Base-by-base conservation (phyloP, 2,113 vertebrate species). In the Spheniscus mendiculus region DNA sequence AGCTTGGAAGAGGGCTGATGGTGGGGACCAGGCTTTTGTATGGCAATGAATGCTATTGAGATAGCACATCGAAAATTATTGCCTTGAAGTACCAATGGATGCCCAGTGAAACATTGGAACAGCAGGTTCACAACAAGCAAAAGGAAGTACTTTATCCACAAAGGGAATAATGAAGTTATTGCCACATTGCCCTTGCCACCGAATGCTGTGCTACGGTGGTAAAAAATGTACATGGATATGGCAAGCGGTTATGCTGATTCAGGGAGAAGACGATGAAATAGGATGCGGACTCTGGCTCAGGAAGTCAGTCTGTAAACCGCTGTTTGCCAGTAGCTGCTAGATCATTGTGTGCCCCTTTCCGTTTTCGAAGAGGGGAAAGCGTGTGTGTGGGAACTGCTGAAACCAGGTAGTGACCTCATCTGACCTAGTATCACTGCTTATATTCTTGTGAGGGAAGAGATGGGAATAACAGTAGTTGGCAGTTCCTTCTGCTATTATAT, bases 141-240 rank as follows among this genome's bases (percentile, higher is more conserved):
- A 83, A 85, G 44, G 36, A 96, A 83, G 34, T 18, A 7, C 47
- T 85, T 80, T 12, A 47, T 65, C 63, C 74, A 26, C 27, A 49
- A 30, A 70, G 25, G 22, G 47, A 74, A 26, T 44, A 12, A 11
- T 15, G 0, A 52, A 45, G 50, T 66, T 45, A 74, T 2, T 91
- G 42, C 63, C 67, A 18, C 4, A 0, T 44, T 73, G 44, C 47
- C n/a, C 50, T 82, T 90, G 78, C 32, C 2, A 15, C 52, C 1
- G 11, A 63, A 8, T 27, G 38, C 59, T 70, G 38, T 49, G 52
- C 71, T 79, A 0, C 3, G 5, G 49, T 47, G 44, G 53, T 65
- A 26, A 26, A 34, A 63, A 44, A 30, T 3, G 30, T 5, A 26
- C 9, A 0, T 40, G 86, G 71, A 8, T 34, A 15, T 0, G 0